Evolutionary conservation across 2,888 invertebrate species (phyloP), one percentile per base, ranked within the genome.

Genomic region (Cantharis flavilabris): DNA sequence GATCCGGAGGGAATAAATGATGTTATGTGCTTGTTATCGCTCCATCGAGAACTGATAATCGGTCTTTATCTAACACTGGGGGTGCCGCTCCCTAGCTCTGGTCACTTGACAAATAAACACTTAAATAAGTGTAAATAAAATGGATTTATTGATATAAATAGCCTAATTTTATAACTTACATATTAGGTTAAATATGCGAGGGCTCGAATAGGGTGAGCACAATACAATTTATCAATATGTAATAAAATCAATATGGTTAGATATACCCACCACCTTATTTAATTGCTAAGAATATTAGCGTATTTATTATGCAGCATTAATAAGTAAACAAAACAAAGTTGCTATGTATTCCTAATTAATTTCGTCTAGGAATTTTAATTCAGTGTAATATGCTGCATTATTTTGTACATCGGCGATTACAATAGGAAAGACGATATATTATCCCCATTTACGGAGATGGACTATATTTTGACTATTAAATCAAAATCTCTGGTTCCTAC

Each of bases 131-230:
- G 75, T 75, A 76, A 79, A 76, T 73, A 78, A 76, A 76, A 77
- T 72, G 69, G 73, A 77, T 77, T 80, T 79, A 80, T 80, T 75
- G 80, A 79, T 79, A 80, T 80, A 80, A 80, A 80, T 80, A 75
- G 77, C 76, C 73, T 13, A 63, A 71, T 80, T 75, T 70, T 70
- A 63, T 74, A 70, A 26, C 71, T 65, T 23, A 69, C 69, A 62
- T 49, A 69, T 49, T 73, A 73, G 64, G 28, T 62, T 62, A 33
- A 63, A 63, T 73, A 33, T 65, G 23, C 20, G 49, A 67, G 69
- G 69, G 67, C 23, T 16, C 18, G 11, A 69, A 49, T 33, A 20
- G 65, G 64, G 72, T 64, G 26, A 65, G 14, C 72, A 14, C 26
- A 65, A 30, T 49, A 13, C 10, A 30, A 70, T 70, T 28, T 70